These are phyloP conservation scores for Drosophila athabasca DNA, from an alignment of 1,140 invertebrate genomes.

Conservation along the genomic window DNA sequence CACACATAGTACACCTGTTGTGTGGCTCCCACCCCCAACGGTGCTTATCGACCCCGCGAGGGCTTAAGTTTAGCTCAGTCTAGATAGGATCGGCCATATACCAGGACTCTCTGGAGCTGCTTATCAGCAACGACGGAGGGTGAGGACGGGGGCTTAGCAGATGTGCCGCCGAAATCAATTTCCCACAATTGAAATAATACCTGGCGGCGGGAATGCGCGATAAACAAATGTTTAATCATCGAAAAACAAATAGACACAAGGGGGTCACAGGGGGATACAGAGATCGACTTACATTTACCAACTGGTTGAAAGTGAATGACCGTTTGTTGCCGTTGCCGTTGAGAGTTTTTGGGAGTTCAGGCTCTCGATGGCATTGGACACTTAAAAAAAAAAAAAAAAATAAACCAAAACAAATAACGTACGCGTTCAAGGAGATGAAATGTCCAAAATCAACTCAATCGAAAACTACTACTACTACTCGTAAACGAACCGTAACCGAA, in stretches of 20 bases:
- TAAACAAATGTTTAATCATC: not conserved
- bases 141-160: constrained; percentile 12
- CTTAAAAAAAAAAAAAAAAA: constrained; percentile 14
- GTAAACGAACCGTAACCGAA: constrained; percentile 14
- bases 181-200: constrained; percentile 39
- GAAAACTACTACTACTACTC: not conserved
- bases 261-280: not conserved
- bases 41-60: too few relatives aligned
- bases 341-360: not conserved
- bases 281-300: constrained; percentile 29
- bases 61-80: not conserved
- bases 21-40: too few relatives aligned
- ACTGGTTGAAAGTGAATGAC: not conserved
- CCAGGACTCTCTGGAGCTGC: too few relatives aligned
- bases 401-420: constrained; percentile 8
- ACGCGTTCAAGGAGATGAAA: constrained; percentile 1
- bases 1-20: constrained; percentile 15
- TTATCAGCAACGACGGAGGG: too few relatives aligned
- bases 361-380: not conserved
- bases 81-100: constrained; percentile 12
- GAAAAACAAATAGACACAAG: constrained; percentile 1
- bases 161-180: constrained; percentile 64
- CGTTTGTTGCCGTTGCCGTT: not conserved
- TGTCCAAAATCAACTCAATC: too few relatives aligned
- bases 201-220: too few relatives aligned